Evolutionary conservation across 2,113 vertebrate species (phyloP).

Genomic region (Chaetorhynchus papuensis): DNA sequence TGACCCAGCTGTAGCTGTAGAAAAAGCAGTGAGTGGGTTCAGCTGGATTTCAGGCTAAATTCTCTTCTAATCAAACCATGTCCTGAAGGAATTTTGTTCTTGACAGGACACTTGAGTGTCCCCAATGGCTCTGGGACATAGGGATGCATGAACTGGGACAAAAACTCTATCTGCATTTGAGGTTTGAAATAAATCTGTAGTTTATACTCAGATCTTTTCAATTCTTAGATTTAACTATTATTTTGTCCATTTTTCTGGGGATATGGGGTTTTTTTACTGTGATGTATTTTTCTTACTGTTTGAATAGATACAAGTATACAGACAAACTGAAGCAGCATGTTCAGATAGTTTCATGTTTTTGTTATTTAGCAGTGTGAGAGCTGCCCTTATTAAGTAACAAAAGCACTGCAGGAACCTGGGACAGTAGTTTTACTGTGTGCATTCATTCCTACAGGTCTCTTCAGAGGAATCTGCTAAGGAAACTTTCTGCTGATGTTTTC

Average conservation of each 20-base stretch:
- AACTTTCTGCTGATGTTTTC: conserved; percentile 82
- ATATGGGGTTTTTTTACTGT: background rate
- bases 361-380: background rate
- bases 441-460: conserved; percentile 81
- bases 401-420: background rate
- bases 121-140: background rate
- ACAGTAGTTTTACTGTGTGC: background rate
- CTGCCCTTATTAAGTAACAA: background rate
- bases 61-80: background rate
- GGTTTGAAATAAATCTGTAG: background rate
- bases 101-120: background rate
- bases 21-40: background rate
- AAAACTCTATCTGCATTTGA: background rate
- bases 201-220: background rate
- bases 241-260: background rate
- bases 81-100: background rate
- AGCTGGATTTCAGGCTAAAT: background rate
- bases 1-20: background rate
- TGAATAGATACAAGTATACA: background rate
- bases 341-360: background rate
- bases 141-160: background rate
- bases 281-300: background rate
- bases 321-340: background rate
- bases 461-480: conserved; percentile 80
- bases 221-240: background rate